Conservation (phyloP, 2,113 vertebrate genomes). For the Carassius carassius region DNA sequence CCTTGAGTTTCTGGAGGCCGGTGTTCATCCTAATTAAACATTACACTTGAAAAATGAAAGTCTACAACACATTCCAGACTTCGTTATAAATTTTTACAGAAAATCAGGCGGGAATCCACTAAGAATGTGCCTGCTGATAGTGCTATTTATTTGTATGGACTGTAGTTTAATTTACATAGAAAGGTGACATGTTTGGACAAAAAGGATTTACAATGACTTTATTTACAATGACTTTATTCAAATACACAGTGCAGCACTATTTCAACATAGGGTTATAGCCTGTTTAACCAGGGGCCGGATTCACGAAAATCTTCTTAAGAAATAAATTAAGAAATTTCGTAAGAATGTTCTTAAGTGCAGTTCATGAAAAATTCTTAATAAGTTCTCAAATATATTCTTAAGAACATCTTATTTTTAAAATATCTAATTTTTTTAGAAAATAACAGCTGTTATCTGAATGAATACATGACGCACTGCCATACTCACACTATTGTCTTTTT, state of each 20-base stretch:
- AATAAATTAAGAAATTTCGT: too few species aligned
- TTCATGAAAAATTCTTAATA: too few species aligned
- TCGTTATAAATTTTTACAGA: not conserved
- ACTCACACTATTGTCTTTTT: too few species aligned
- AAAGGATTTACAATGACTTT: not conserved
- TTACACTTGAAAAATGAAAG: not conserved
- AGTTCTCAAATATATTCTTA: too few species aligned
- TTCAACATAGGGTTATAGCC: not conserved
- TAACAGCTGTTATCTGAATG: too few species aligned
- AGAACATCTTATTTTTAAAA: too few species aligned
- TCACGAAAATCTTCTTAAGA: too few species aligned
- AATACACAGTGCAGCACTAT: not conserved
- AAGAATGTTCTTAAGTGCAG: too few species aligned
- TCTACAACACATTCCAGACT: not conserved
- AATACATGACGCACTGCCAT: too few species aligned
- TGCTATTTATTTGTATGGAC: not conserved
- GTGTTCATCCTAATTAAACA: constrained; percentile 85
- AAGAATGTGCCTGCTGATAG: not conserved
- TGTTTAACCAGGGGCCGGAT: too few species aligned
- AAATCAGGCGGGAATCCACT: not conserved
- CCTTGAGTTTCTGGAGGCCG: constrained; percentile 91
- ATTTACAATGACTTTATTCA: not conserved
- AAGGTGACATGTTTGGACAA: not conserved
- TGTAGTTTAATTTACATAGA: not conserved
- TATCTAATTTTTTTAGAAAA: too few species aligned